Conservation (phyloP, 2,113 vertebrate species). For the Oncorhynchus kisutch region DNA sequence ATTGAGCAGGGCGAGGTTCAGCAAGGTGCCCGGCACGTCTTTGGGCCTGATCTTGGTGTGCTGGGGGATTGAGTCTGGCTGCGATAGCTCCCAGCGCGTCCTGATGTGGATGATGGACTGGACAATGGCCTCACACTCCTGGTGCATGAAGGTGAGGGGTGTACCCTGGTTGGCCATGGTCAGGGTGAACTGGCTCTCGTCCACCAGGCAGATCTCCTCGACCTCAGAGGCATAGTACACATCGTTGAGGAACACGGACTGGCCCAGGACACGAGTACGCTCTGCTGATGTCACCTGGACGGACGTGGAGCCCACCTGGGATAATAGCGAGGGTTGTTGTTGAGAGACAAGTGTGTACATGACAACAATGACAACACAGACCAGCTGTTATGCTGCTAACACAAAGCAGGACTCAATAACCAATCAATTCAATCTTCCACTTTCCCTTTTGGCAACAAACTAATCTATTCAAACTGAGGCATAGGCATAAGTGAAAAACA, state of each 20-base stretch:
- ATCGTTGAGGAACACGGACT: conserved; percentile 94
- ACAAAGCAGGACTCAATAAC: too few species aligned
- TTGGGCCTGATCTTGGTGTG: conserved; percentile 98
- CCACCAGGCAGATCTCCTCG: conserved; percentile 96
- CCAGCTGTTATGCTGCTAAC: too few species aligned
- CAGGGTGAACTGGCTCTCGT: conserved; percentile 97
- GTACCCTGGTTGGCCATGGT: conserved; percentile 99
- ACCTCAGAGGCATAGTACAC: conserved; percentile 99
- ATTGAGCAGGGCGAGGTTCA: conserved; percentile 97
- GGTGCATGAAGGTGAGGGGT: conserved; percentile 97
- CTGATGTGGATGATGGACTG: conserved; percentile 98
- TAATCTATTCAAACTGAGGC: too few species aligned
- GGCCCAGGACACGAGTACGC: conserved; percentile 91
- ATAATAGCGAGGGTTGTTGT: background rate
- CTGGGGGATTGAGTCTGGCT: conserved; percentile 97
- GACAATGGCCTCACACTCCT: conserved; percentile 97
- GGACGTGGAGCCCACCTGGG: conserved; percentile 93
- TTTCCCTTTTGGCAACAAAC: too few species aligned
- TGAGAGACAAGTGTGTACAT: too few species aligned
- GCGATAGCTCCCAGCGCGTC: conserved; percentile 95
- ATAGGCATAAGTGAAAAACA: too few species aligned
- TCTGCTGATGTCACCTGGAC: conserved; percentile 97
- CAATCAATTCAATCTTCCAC: too few species aligned
- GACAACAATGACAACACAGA: too few species aligned
- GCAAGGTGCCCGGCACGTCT: conserved; percentile 95